Evolutionary conservation across 2,888 invertebrate species (phyloP), one percentile per base, ranked within the genome.

Genomic region (Eupithecia subumbrata): DNA sequence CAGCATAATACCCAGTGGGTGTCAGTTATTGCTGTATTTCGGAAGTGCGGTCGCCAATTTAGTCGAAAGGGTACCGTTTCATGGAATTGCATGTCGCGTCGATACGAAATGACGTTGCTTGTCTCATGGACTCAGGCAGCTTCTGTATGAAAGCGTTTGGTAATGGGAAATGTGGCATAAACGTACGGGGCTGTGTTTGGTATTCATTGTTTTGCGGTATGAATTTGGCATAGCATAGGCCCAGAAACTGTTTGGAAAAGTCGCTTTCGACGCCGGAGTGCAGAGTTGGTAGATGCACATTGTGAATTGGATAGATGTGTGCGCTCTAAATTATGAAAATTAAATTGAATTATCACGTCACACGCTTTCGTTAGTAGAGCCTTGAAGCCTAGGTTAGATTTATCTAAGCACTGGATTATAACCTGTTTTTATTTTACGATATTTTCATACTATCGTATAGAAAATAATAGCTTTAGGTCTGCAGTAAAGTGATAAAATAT

Each of bases 21-120:
- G 72, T 76, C 69, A 34, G 76, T 75, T 79, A 79, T 81, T 78
- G 81, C 64, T 68, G 71, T 74, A 74, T 75, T 75, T 76, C 76
- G 73, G 76, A 79, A 80, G 79, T 80, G 78, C 76, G 80, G 81
- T 74, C 74, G 77, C 78, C 81, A 81, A 81, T 81, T 79, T 78
- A 76, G 73, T 77, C 68, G 79, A 81, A 80, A 80, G 81, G 79
- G 76, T 74, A 72, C 78, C 77, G 76, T 79, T 80, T 74, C 73
- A 72, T 74, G 75, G 79, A 76, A 80, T 78, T 79, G 81, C 79
- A 77, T 78, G 77, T 74, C 78, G 74, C 72, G 75, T 77, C 75
- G 77, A 75, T 75, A 71, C 70, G 45, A 67, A 77, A 77, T 77
- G 77, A 77, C 77, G 72, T 73, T 71, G 73, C 72, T 71, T 72